Base-by-base conservation (phyloP, 2,797 vertebrate genomes). In the Masticophis lateralis region DNA sequence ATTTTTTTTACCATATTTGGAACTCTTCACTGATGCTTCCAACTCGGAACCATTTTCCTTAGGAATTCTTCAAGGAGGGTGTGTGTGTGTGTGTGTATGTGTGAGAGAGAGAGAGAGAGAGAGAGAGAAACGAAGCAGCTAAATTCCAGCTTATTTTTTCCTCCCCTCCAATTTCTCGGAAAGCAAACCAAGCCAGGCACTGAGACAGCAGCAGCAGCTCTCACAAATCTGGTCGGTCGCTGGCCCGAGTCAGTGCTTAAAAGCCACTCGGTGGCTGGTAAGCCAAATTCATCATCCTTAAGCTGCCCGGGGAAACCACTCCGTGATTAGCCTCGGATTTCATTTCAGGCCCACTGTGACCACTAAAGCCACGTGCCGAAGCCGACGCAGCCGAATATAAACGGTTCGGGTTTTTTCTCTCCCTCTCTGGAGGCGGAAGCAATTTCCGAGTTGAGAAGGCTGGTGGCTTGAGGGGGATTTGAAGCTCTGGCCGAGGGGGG, bases 281-380 rank as follows among this genome's bases (percentile, higher is more conserved):
- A 66, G 18, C 20, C 37, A 86, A 74, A 89, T 74, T 14, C 12
- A 74, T 91, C 92, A 90, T 90, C 25, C 88, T 93, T 57, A 93
- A 94, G 63, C 74, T 47, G 57, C 27, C 56, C 25, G 32, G 83
- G 90, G 92, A 90, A 92, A 86, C 59, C 63, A 53, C 89, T 59
- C 28, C 1, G 25, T 53, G 69, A 92, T 92, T 88, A 86, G 89
- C 91, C 89, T 51, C 20, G 3, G 63, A 94, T 94, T 92, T 92
- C 89, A 87, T 92, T 89, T 51, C 27, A 43, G 53, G 89, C 91
- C 86, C 59, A 4, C 27, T 55, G 83, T 63, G 93, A 18, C 53
- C 56, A 94, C 93, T 94, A 88, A 89, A 83, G 47, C 37, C 57
- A 13, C 14, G 43, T 6, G 7, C 63, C 3, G 37, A 91, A 89